Percentiles rank a stretch among this genome's conserved stretches.
Conservation (phyloP, 2,888 invertebrate species). For the Acrobasis consociella region DNA sequence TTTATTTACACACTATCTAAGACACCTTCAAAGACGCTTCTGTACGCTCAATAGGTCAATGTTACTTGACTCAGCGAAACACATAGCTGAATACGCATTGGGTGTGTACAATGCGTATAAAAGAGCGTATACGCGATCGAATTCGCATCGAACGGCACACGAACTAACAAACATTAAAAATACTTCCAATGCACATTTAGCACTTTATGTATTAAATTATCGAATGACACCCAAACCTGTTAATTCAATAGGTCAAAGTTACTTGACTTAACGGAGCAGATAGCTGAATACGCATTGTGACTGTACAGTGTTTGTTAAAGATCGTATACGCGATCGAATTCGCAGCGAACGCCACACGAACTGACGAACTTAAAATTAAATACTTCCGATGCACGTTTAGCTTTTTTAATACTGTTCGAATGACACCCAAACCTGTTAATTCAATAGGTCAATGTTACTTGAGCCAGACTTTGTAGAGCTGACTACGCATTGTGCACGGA, state of each 20-base stretch:
- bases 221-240: too few species aligned
- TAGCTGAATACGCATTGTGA: not conserved
- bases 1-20: slow-evolving; percentile 25
- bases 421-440: not conserved
- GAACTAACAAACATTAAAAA: too few species aligned
- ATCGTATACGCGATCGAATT: slow-evolving; percentile 36
- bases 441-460: not conserved
- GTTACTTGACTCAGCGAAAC: slow-evolving; percentile 56
- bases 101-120: slow-evolving; percentile 53
- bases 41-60: slow-evolving; percentile 82
- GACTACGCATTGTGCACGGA: not conserved
- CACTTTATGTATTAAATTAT: too few species aligned
- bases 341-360: too few species aligned
- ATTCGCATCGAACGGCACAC: too few species aligned
- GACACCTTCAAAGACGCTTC: slow-evolving; percentile 67
- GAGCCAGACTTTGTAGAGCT: not conserved
- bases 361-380: too few species aligned
- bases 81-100: slow-evolving; percentile 64
- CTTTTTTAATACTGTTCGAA: too few species aligned
- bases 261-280: not conserved
- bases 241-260: not conserved
- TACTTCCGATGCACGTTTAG: too few species aligned
- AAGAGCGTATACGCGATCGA: slow-evolving; percentile 54
- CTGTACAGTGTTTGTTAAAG: too few species aligned
- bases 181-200: too few species aligned